These are phyloP conservation scores for Vultur gryphus DNA, from an alignment of 2,797 vertebrate genomes.

Conservation along the genomic window DNA sequence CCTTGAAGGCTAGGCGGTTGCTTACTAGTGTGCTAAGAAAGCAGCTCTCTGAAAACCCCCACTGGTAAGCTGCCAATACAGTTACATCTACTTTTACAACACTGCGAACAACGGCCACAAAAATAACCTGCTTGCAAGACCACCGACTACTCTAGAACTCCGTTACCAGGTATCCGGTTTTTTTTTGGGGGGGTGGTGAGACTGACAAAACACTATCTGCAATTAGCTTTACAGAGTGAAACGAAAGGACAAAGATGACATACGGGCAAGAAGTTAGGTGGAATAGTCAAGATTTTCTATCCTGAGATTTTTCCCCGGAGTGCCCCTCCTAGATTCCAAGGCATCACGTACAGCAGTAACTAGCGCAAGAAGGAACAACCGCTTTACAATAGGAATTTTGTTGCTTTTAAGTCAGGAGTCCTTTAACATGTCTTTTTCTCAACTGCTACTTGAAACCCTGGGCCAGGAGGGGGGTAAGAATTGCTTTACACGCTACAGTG, in stretches of 20 bases:
- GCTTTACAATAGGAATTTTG: not conserved
- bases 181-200: rapidly evolving
- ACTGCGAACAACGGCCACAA: not conserved
- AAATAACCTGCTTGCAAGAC: not conserved
- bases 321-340: not conserved
- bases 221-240: not conserved
- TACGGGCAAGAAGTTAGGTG: not conserved
- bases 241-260: not conserved
- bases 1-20: not conserved
- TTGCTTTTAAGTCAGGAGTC: not conserved
- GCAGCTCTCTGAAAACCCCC: not conserved
- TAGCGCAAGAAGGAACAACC: not conserved
- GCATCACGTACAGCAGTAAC: not conserved
- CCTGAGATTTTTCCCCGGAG: not conserved
- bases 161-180: not conserved
- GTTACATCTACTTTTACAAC: not conserved
- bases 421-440: not conserved
- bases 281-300: not conserved
- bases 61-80: not conserved
- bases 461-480: not conserved
- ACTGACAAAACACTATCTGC: not conserved
- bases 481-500: rapidly evolving
- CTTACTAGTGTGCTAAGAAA: not conserved
- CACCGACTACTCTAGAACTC: not conserved
- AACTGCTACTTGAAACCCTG: not conserved